phyloP scores from a whole-genome alignment of 2,888 invertebrate species.

The Limnephilus lunatus region DNA sequence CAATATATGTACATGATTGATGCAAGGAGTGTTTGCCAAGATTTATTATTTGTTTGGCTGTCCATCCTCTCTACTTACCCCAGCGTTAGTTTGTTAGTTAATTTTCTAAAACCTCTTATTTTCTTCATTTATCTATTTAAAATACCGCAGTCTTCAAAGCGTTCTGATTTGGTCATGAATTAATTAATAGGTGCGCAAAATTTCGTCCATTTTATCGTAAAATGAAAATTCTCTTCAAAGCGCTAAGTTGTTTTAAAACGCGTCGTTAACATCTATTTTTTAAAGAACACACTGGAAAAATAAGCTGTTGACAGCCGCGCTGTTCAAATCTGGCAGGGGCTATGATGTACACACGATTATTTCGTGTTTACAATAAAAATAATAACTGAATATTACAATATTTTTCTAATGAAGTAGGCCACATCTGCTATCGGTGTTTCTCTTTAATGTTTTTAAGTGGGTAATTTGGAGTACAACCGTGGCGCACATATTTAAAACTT shows the following conservation, averaged over 20 bases:
- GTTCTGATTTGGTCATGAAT: neutral
- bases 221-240: neutral
- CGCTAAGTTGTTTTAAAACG: neutral
- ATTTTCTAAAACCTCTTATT: no score
- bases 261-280: neutral
- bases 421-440: neutral
- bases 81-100: neutral
- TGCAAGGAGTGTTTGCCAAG: no score
- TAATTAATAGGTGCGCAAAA: neutral
- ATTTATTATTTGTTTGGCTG: no score
- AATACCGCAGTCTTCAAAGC: neutral
- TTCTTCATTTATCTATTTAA: no score
- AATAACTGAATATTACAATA: neutral
- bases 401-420: neutral
- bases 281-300: neutral
- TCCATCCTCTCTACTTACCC: no score
- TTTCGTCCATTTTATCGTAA: neutral
- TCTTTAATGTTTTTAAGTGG: neutral
- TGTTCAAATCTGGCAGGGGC: neutral
- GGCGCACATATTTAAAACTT: neutral
- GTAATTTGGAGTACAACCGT: neutral
- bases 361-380: neutral
- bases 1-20: no score
- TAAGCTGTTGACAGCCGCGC: neutral
- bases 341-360: neutral